A percentile compares a stretch with the other conserved stretches of the same genome.
phyloP scores from a whole-genome alignment of 2,888 invertebrate species.

The Hecatera dysodea region DNA sequence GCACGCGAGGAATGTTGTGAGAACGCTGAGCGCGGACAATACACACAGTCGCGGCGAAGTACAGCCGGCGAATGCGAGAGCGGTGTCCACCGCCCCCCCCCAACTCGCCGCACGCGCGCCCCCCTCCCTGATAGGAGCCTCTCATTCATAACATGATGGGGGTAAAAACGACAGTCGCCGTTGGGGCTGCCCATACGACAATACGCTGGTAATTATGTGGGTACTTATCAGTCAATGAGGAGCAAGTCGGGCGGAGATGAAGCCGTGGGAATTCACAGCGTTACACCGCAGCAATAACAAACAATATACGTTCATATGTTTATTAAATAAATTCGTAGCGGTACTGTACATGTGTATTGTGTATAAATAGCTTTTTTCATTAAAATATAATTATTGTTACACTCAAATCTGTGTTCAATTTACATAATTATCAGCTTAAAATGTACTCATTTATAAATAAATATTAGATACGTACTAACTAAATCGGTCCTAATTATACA shows the following conservation, averaged over 20 bases:
- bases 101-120: constrained; percentile 58
- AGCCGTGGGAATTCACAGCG: constrained; percentile 74
- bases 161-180: constrained; percentile 77
- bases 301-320: constrained; percentile 65
- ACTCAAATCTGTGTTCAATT: constrained; percentile 38
- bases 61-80: constrained; percentile 85
- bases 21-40: constrained; percentile 59
- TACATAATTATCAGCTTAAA: constrained; percentile 23
- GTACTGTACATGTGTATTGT: constrained; percentile 49
- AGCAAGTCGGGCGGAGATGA: constrained; percentile 63
- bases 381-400: constrained; percentile 44
- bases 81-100: constrained; percentile 68
- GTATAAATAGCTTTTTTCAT: constrained; percentile 52
- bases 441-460: background rate
- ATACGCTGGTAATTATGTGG: constrained; percentile 76
- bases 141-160: constrained; percentile 87
- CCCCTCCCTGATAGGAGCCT: constrained; percentile 69
- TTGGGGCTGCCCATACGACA: constrained; percentile 76
- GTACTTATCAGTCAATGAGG: constrained; percentile 70
- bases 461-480: constrained; percentile 2
- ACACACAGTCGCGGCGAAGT: constrained; percentile 77
- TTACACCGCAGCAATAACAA: constrained; percentile 61
- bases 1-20: constrained; percentile 81
- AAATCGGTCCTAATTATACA: background rate
- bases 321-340: constrained; percentile 68